Evolutionary conservation across 2,888 invertebrate genomes (phyloP), one percentile per base, ranked within the genome.

Genomic region (Drosophila seclusa): DNA sequence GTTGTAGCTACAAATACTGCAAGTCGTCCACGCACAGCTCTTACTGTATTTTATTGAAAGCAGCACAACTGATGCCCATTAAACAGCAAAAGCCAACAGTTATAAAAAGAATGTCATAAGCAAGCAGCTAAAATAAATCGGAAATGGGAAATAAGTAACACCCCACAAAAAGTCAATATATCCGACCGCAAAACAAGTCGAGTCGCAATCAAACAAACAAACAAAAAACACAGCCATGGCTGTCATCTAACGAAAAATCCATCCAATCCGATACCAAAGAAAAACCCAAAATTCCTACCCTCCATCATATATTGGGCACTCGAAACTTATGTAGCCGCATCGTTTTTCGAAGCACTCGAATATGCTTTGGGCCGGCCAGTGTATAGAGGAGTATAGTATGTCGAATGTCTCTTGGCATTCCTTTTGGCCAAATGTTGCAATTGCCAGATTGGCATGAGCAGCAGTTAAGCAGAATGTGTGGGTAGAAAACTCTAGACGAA

Each of bases 61-160:
- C 58, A 42, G 38, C 69, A 49, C 65, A 76, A 66, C 68, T 80
- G 76, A 53, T 31, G 40, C 34, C 63, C 78, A 78, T 80, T 78
- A 69, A 68, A 63, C 69, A 57, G 68, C 55, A 66, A 71, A 71
- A 76, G 58, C 49, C 61, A 64, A 63, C 61, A 60, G 59, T 65
- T 54, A 45, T 24, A 68, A 67, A 74, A 68, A 68, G 54, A 78
- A 66, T 78, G 74, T 69, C 78, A 77, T 73, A 78, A 78, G n/a
- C 11, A 34, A 61, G 34, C 45, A 49, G 48, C 45, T 11, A 76
- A 76, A 68, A 65, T 42, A 52, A 3, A 4, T 45, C 7, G 21
- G 21, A 21, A 45, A 16, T 24, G 21, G 21, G 48, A 48, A 36
- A 31, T 55, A 18, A 6, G 1, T 11, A 36, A 27, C 18, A 5